These are phyloP conservation scores for Euplexia lucipara DNA, from an alignment of 2,888 invertebrate genomes.

Conservation along the genomic window DNA sequence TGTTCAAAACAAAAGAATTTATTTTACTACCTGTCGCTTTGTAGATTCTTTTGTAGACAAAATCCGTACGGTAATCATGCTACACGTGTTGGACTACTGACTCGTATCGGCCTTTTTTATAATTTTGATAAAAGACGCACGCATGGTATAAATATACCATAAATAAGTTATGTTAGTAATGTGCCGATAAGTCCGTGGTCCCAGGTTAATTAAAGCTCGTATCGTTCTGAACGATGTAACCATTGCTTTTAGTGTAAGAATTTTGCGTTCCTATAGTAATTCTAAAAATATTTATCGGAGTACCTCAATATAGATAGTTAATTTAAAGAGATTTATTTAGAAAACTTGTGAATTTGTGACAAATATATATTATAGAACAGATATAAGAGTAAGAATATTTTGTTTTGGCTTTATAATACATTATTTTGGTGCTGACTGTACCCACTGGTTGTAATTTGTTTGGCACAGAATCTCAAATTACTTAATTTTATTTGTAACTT, in stretches of 20 bases:
- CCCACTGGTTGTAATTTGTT: constrained; percentile 32
- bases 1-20: too few relatives aligned
- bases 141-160: constrained; percentile 37
- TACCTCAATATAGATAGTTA: constrained; percentile 70
- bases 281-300: constrained; percentile 73
- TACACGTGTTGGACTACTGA: constrained; percentile 46
- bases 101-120: constrained; percentile 45
- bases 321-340: constrained; percentile 31
- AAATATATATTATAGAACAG: constrained; percentile 37
- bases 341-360: constrained; percentile 28
- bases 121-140: constrained; percentile 40
- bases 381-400: constrained; percentile 13
- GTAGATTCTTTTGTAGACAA: too few relatives aligned
- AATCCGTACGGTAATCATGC: too few relatives aligned
- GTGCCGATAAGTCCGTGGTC: constrained; percentile 33
- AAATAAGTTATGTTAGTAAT: constrained; percentile 39
- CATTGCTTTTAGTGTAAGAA: constrained; percentile 68
- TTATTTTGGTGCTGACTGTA: constrained; percentile 49
- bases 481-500: constrained; percentile 24
- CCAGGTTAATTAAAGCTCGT: constrained; percentile 34
- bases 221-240: constrained; percentile 49
- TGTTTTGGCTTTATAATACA: constrained; percentile 23
- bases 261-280: constrained; percentile 85
- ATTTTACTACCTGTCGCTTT: too few relatives aligned
- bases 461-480: constrained; percentile 42